Evolutionary conservation across 2,113 vertebrate genomes (phyloP), one percentile per base, ranked within the genome.

Genomic region (Ctenomys sociabilis): DNA sequence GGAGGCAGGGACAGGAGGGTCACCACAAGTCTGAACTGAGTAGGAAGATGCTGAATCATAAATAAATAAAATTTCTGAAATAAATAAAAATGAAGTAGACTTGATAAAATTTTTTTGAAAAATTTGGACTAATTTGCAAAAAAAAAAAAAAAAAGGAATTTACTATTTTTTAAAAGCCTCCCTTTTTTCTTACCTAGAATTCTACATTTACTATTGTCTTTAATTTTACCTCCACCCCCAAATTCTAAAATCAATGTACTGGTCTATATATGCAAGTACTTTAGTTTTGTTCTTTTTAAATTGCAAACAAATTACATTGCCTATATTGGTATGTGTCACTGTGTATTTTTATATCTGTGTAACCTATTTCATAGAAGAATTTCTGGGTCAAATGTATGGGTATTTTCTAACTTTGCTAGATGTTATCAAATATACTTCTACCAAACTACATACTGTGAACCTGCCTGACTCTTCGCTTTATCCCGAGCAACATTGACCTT

Each of bases 271-370:
- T n/a, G 28, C 6, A 45, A 30, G 45, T 30, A 17, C 26, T 70
- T 88, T 91, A 35, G 17, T 63, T 84, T 91, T 70, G 70, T 52
- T n/a, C n/a, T n/a, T 19, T 94, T 77, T 66, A 16, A 93, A 61
- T 64, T 70, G 16, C 24, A 94, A 91, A n/a, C 85, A 57, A 72
- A 54, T 52, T 66, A 3, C 4, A 26, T 21, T 64, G 64, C 28
- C 7, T 14, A 72, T 92, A 32, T 94, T 85, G 86, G 13, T 80
- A 40, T 10, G 3, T 10, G 49, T 88, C 19, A 83, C 63, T 78
- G 86, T 95, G 22, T 54, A 32, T 17, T 57, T 92, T 94, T 22
- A 63, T 68, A 21, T 35, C 32, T 54, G 12, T 49, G 32, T 72
- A 17, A 63, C 72, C 37, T 7, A 80, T 57, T 84, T 94, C 52